Percentiles rank a stretch among this genome's conserved stretches.
These are phyloP conservation scores for Notolepis coatsorum DNA, from an alignment of 2,797 vertebrate genomes.

Conservation along the genomic window DNA sequence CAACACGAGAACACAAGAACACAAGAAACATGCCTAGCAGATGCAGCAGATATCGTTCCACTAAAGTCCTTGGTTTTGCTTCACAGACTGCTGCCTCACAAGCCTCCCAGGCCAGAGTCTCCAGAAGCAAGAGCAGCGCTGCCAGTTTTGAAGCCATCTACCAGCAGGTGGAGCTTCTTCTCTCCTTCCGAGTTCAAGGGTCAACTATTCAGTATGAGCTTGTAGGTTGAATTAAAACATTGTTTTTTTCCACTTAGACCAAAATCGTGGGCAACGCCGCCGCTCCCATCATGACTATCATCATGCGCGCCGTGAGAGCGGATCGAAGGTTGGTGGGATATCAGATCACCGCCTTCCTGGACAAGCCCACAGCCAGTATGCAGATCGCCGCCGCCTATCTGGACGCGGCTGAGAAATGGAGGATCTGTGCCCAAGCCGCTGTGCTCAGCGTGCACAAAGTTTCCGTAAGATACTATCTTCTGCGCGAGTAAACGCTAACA, in stretches of 20 bases:
- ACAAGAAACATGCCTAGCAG: not conserved
- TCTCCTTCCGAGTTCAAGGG: not conserved
- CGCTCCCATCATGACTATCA: conserved; percentile 70
- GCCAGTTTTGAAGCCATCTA: conserved; percentile 77
- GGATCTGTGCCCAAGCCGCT: conserved; percentile 82
- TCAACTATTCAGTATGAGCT: not conserved
- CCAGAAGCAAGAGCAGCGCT: conserved; percentile 64
- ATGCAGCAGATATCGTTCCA: conserved; percentile 3
- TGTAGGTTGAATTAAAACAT: not conserved
- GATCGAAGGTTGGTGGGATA: conserved; percentile 80
- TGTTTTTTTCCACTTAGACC: conserved; percentile 62
- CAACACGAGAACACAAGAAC: too few species aligned
- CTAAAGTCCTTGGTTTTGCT: conserved; percentile 11
- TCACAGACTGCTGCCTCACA: conserved; percentile 56
- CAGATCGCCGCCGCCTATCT: conserved; percentile 84
- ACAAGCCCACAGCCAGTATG: conserved; percentile 66
- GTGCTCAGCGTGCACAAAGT: conserved; percentile 83
- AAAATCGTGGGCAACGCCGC: conserved; percentile 75
- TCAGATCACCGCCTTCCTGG: conserved; percentile 80
- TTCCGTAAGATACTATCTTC: conserved; percentile 79
- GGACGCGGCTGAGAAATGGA: conserved; percentile 79
- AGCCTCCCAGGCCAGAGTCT: conserved; percentile 24
- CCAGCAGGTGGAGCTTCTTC: conserved; percentile 63
- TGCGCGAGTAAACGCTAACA: too few species aligned
- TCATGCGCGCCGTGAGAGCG: conserved; percentile 74